Base-by-base conservation (phyloP, 2,888 invertebrate species). In the Drosophila demipolita region DNA sequence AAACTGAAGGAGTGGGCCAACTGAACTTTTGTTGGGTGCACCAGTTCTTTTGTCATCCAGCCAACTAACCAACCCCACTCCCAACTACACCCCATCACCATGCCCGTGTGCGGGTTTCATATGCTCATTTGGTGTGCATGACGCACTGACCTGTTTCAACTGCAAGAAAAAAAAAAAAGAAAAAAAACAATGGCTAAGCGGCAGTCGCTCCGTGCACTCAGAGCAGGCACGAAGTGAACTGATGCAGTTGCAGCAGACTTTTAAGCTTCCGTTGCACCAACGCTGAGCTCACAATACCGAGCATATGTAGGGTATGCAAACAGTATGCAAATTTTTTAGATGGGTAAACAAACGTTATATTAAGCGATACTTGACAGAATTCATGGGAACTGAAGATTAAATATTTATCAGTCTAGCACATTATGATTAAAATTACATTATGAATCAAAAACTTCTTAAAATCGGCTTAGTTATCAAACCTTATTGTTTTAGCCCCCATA, bases 141-240 rank as follows among this genome's bases (percentile, higher is more conserved):
- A 82, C 80, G 87, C 90, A 87, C 87, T 87, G 87, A 90, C 87
- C 87, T 87, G 89, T 84, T 89, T 89, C 85, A 78, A 84, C 75
- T 86, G 87, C 87, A 79, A 80, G 75, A 78, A 42, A 54, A 32
- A 54, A 32, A 55, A 70, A 70, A 36, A 48, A 32, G 64, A 52
- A 45, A 57, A 59, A 60, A 53, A 73, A 66, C 55, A 65, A 83
- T 62, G 48, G 36, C 54, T 64, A 63, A 63, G 70, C 66, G 66
- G 26, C 40, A 49, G 49, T 62, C 73, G 75, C 75, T 83, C 57
- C 69, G 73, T 79, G 89, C 89, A 89, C 72, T 85, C 83, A 74
- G 55, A 40, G 38, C n/a, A n/a, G 50, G 38, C 49, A 58, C n/a
- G 23, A 38, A 55, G 42, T 40, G 64, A 58, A 36, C 58, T 59